A percentile compares a stretch with the other conserved stretches of the same genome.
Evolutionary conservation across 2,113 vertebrate species (phyloP).

Genomic region (Peucedramus taeniatus): DNA sequence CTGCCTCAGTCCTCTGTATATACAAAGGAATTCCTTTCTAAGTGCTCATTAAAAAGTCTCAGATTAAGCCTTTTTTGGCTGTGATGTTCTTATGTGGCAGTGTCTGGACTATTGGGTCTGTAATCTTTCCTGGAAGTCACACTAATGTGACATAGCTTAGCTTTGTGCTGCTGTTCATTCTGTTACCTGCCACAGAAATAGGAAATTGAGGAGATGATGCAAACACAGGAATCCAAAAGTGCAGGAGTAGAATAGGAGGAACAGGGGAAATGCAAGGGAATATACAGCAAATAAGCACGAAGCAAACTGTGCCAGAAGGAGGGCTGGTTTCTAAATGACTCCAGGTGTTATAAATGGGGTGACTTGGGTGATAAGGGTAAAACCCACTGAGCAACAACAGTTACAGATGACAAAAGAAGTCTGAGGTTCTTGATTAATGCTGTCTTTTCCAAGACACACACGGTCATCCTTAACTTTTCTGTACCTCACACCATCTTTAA

Average conservation of each 20-base stretch:
- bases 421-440: neutral
- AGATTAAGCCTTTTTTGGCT: neutral
- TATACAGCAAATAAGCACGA: neutral
- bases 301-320: neutral
- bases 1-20: neutral
- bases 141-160: neutral
- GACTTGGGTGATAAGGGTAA: neutral
- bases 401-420: neutral
- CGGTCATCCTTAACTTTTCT: neutral
- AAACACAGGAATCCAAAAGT: neutral
- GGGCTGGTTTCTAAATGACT: neutral
- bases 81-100: rapidly evolving
- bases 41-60: neutral
- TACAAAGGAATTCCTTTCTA: neutral
- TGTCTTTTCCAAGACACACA: neutral
- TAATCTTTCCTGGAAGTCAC: neutral
- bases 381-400: neutral
- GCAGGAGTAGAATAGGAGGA: neutral
- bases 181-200: neutral
- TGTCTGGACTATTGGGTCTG: neutral
- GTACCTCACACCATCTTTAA: neutral
- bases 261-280: neutral
- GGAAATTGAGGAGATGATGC: neutral
- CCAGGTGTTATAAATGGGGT: neutral
- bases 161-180: neutral